Evolutionary conservation across 2,113 vertebrate genomes (phyloP).

Genomic region (Chaetodon trifascialis): DNA sequence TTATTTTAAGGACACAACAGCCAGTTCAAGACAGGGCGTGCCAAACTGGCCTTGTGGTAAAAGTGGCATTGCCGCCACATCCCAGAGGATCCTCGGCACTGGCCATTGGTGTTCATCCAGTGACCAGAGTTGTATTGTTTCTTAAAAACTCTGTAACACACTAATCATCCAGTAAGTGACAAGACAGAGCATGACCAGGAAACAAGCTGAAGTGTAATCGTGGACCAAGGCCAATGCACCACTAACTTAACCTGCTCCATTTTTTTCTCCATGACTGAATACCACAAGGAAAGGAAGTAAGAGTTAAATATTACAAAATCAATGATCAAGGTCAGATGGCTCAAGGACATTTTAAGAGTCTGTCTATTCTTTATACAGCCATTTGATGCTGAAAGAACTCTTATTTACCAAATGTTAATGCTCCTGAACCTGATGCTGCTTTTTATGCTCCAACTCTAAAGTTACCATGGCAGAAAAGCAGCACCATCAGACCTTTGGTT

Average conservation of each 20-base stretch:
- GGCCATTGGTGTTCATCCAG: neutral
- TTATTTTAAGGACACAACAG: too few species aligned
- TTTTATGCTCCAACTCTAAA: constrained; percentile 68
- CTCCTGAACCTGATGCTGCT: constrained; percentile 20
- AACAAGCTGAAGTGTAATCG: constrained; percentile 10
- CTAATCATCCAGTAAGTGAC: neutral
- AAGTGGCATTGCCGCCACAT: too few species aligned
- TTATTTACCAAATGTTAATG: constrained; percentile 60
- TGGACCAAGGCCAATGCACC: constrained; percentile 2
- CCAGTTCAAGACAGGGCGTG: too few species aligned
- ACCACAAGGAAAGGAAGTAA: neutral
- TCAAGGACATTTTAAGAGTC: neutral
- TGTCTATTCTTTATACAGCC: constrained; percentile 9
- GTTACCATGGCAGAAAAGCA: constrained; percentile 78
- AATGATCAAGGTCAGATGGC: neutral
- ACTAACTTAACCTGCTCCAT: neutral
- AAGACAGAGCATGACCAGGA: constrained; percentile 16
- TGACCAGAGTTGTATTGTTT: neutral
- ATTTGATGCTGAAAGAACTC: constrained; percentile 27
- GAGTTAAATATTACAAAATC: neutral
- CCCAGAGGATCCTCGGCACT: too few species aligned
- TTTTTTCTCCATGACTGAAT: neutral
- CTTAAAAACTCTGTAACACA: neutral
- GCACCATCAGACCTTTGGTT: constrained; percentile 49
- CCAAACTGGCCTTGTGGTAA: too few species aligned